phyloP scores from a whole-genome alignment of 2,797 vertebrate species.

The Arrhamphus sclerolepis region DNA sequence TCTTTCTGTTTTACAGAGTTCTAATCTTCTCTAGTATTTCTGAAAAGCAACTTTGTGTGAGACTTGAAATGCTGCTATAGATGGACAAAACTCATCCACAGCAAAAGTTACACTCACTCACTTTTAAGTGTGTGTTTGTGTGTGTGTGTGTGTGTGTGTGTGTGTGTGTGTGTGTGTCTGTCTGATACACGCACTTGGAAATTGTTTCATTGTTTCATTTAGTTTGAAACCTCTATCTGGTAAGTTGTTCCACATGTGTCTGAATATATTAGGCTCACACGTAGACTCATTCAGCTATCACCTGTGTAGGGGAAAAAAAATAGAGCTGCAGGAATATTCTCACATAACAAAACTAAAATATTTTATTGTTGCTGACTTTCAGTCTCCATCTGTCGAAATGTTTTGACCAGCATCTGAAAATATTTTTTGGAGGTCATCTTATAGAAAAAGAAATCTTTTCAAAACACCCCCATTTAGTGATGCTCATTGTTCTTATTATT shows the following conservation, averaged over 20 bases:
- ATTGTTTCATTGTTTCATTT: conserved; percentile 65
- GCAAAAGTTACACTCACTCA: not conserved
- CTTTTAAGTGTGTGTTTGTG: conserved; percentile 19
- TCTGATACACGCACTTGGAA: conserved; percentile 32
- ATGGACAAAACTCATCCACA: too few relatives aligned
- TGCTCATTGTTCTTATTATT: not conserved
- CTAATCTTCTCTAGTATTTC: not conserved
- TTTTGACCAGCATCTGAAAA: too few relatives aligned
- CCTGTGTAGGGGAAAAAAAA: conserved; percentile 52
- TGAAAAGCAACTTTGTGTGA: not conserved
- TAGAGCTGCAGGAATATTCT: conserved; percentile 50
- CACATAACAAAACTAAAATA: conserved; percentile 49
- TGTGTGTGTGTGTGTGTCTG: too few relatives aligned
- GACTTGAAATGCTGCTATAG: too few relatives aligned
- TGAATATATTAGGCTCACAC: conserved; percentile 40
- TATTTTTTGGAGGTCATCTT: too few relatives aligned
- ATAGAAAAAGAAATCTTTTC: not conserved
- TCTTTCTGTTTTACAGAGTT: not conserved
- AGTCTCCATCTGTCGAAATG: too few relatives aligned
- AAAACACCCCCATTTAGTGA: not conserved
- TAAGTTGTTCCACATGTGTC: conserved; percentile 63
- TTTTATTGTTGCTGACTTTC: too few relatives aligned
- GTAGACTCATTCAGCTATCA: conserved; percentile 44
- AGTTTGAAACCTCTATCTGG: conserved; percentile 35
- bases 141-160: too few relatives aligned